Conservation (phyloP, 2,797 vertebrate genomes). For the Picus viridis region DNA sequence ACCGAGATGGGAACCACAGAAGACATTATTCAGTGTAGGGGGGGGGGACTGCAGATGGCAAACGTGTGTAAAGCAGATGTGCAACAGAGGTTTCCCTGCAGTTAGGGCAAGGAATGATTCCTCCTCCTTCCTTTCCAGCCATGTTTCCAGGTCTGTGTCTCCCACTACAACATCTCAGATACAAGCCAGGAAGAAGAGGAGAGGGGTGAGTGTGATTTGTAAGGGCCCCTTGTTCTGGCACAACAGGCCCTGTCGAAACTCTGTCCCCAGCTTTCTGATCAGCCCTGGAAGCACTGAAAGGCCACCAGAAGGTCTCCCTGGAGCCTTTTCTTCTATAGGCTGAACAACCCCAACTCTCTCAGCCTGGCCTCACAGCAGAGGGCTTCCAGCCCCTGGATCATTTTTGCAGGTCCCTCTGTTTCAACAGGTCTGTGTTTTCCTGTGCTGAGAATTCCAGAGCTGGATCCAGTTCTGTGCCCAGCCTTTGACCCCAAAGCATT, state of each 20-base stretch:
- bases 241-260: too few relatives aligned
- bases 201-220: constrained; percentile 85
- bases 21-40: background rate
- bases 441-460: background rate
- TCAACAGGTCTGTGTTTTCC: background rate
- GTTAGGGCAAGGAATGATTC: background rate
- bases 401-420: background rate
- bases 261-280: background rate
- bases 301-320: background rate
- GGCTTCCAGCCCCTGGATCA: background rate
- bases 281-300: background rate
- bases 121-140: constrained; percentile 78
- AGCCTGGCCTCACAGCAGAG: background rate
- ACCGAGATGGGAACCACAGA: constrained; percentile 21
- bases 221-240: background rate
- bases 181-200: constrained; percentile 92
- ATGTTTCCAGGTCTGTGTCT: constrained; percentile 90
- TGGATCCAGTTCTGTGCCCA: background rate
- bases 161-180: constrained; percentile 90
- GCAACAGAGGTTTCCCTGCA: background rate
- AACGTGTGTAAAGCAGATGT: constrained; percentile 23
- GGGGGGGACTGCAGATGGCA: constrained; percentile 17
- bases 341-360: background rate
- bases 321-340: background rate
- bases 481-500: background rate